Percentiles rank a stretch among this genome's conserved stretches.
phyloP scores from a whole-genome alignment of 1,140 invertebrate species.

The Ostrea edulis region DNA sequence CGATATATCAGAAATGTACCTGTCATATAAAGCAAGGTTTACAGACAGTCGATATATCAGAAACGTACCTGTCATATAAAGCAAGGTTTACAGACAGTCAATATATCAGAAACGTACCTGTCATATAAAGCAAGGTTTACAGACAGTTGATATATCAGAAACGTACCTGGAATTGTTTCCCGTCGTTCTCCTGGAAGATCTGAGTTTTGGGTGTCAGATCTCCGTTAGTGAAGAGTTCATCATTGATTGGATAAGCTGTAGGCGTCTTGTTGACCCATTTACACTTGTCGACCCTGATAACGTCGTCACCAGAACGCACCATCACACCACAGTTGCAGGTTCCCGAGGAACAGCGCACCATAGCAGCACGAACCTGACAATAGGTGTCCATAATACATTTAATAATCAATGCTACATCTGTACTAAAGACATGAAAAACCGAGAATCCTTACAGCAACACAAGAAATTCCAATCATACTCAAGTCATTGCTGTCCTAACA shows the following conservation, averaged over 20 bases:
- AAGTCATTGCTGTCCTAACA: no score
- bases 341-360: conserved; percentile 54
- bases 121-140: not conserved
- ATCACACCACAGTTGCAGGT: conserved; percentile 69
- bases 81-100: not conserved
- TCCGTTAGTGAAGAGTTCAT: conserved; percentile 62
- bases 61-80: not conserved
- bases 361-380: conserved; percentile 61
- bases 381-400: not conserved
- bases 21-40: no score
- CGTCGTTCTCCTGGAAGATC: conserved; percentile 62
- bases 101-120: no score
- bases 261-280: not conserved
- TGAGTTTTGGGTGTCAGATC: conserved; percentile 62
- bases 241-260: conserved; percentile 55
- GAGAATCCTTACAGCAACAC: no score
- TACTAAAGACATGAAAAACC: not conserved
- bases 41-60: no score
- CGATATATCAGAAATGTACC: no score
- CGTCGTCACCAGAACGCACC: conserved; percentile 67
- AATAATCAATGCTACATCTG: not conserved
- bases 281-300: conserved; percentile 70
- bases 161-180: conserved; percentile 60
- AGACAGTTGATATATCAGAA: not conserved
- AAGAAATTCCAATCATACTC: no score